Evolutionary conservation across 2,797 vertebrate species (phyloP), one percentile per base, ranked within the genome.

Genomic region (Myripristis jacobus): DNA sequence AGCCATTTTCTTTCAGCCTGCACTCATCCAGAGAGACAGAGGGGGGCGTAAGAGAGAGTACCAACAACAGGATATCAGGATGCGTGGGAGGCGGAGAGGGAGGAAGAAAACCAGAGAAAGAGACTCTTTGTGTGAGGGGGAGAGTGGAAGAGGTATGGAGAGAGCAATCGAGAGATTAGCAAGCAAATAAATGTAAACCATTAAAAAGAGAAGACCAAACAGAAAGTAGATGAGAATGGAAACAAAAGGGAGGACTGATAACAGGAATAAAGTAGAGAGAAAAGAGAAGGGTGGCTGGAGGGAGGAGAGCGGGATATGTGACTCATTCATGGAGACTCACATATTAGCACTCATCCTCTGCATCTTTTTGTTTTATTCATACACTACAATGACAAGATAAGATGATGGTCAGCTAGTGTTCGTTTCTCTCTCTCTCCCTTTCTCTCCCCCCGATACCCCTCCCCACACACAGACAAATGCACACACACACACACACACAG

Each of bases 311-410:
- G 70, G 68, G 76, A 78, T 77, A 48, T 78, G 56, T 54, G 62
- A 66, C 54, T 66, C 62, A 88, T 84, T 89, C 85, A 88, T 83
- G 89, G 84, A 85, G 81, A 57, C 85, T 78, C 53, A 80, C 50
- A 80, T 71, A 71, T 73, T 70, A 77, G 57, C 71, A 79, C 79
- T 81, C 62, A 46, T 83, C 62, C 69, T 83, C 82, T 83, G 74
- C 82, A 60, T 80, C 62, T 83, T 73, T 68, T 89, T 90, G 77
- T 86, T 85, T 79, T 71, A 87, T 84, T 83, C 83, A 83, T 80
- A 70, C 54, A 29, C 31, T 69, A 59, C 65, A 64, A 27, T 57
- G 69, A 74, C 69, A 16, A 50, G 44, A 84, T 68, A 81, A 73
- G 71, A 87, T 83, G 66, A 54, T 55, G 47, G 69, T 60, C 65